These are phyloP conservation scores for Grammomys dolichurus DNA, from an alignment of 2,113 vertebrate genomes.

Conservation along the genomic window DNA sequence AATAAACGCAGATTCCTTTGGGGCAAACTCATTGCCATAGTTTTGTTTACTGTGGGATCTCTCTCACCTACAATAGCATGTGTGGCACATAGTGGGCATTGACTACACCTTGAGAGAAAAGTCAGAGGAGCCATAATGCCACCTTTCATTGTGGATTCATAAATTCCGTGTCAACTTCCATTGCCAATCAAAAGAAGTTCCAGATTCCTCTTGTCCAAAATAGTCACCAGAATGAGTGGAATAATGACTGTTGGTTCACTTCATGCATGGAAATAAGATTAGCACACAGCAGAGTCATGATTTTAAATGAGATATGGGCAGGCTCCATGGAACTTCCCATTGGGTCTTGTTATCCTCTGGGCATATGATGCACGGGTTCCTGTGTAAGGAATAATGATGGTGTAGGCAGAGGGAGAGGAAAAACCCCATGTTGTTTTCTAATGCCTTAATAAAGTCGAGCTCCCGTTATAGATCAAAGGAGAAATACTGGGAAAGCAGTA, in stretches of 20 bases:
- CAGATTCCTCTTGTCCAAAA: neutral
- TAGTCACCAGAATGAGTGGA: neutral
- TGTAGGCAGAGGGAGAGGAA: neutral
- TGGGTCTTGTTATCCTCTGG: neutral
- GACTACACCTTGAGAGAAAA: neutral
- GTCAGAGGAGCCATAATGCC: neutral
- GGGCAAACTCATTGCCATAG: neutral
- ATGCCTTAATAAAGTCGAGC: constrained; percentile 2
- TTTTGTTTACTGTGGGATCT: neutral
- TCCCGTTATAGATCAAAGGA: neutral
- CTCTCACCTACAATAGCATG: neutral
- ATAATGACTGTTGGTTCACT: neutral
- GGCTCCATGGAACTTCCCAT: neutral
- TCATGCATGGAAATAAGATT: neutral
- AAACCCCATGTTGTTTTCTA: constrained; percentile 23
- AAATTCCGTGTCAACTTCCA: neutral
- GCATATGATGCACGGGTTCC: neutral
- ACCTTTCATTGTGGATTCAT: neutral
- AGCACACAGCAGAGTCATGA: neutral
- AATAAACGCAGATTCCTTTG: neutral
- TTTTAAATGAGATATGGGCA: neutral
- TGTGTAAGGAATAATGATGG: neutral
- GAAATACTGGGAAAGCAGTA: constrained; percentile 16
- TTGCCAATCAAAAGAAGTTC: neutral
- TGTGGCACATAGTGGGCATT: neutral